Percentiles rank a stretch among this genome's conserved stretches.
Evolutionary conservation across 1,140 invertebrate genomes (phyloP).

Genomic region (Spodoptera frugiperda): DNA sequence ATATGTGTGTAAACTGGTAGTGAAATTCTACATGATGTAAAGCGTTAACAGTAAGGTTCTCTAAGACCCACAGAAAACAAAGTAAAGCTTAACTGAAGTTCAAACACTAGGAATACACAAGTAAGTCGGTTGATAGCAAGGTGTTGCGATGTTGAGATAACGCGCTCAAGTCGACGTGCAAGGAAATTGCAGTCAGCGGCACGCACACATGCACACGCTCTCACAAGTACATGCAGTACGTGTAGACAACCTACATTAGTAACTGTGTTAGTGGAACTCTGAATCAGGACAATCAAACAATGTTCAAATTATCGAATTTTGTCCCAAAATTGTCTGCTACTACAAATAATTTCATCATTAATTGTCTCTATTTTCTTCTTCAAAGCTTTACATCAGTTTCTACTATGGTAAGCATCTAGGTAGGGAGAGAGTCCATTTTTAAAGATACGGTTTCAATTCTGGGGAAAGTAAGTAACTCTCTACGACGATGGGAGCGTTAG

Average conservation of each 20-base stretch:
- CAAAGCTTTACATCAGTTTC: too few species aligned
- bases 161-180: conserved; percentile 19
- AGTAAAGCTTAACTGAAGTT: neutral
- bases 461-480: too few species aligned
- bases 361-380: too few species aligned
- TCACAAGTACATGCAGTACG: neutral
- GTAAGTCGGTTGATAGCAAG: conserved; percentile 4
- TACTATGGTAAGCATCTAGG: too few species aligned
- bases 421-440: too few species aligned
- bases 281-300: neutral
- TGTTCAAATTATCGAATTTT: neutral
- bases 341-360: too few species aligned
- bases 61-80: neutral
- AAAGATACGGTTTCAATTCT: too few species aligned
- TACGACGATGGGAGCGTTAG: too few species aligned
- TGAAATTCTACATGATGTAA: too few species aligned
- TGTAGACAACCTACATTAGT: conserved; percentile 3
- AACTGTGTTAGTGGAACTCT: neutral
- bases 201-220: conserved; percentile 14
- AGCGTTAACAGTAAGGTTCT: too few species aligned
- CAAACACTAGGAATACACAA: neutral
- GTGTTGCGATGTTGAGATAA: conserved; percentile 21
- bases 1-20: too few species aligned
- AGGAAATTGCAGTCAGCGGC: conserved; percentile 34
- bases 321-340: too few species aligned